phyloP scores from a whole-genome alignment of 2,797 vertebrate genomes.

The Schizopygopsis pylzovi region DNA sequence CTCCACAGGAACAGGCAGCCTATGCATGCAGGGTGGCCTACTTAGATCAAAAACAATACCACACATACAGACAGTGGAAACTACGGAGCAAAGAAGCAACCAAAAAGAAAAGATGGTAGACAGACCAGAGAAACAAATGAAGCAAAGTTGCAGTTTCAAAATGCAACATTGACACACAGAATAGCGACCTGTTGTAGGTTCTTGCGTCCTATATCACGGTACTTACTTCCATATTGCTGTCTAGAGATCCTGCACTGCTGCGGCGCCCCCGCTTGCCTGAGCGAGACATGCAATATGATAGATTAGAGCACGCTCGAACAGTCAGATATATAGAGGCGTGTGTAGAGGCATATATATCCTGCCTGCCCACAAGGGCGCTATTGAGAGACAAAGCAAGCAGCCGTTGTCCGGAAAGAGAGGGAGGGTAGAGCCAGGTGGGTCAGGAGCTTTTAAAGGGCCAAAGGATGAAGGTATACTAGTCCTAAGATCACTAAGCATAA shows the following conservation, averaged over 20 bases:
- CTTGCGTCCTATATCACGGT: conserved; percentile 81
- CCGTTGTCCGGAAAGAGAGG: conserved; percentile 35
- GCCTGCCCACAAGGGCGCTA: conserved; percentile 63
- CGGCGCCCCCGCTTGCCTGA: conserved; percentile 98
- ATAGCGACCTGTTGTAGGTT: conserved; percentile 51
- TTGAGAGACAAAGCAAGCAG: conserved; percentile 53
- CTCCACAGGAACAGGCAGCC: conserved; percentile 74
- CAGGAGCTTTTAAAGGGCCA: conserved; percentile 50
- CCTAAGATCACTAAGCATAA: background rate
- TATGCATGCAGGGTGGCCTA: conserved; percentile 81
- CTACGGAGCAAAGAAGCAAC: conserved; percentile 65
- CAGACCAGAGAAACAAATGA: conserved; percentile 45
- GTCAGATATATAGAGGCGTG: conserved; percentile 65
- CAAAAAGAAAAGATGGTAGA: conserved; percentile 63
- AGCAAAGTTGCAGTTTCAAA: conserved; percentile 69
- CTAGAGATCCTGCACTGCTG: conserved; percentile 99
- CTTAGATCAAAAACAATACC: conserved; percentile 75
- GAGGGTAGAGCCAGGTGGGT: background rate
- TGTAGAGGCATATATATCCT: conserved; percentile 64
- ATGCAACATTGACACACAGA: conserved; percentile 79
- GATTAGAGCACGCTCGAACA: conserved; percentile 84
- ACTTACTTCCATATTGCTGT: conserved; percentile 99
- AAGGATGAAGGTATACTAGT: conserved; percentile 44
- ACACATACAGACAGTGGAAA: conserved; percentile 50
- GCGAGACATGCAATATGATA: conserved; percentile 97